phyloP scores from a whole-genome alignment of 2,113 vertebrate genomes.

The Plecturocebus donacophilus region DNA sequence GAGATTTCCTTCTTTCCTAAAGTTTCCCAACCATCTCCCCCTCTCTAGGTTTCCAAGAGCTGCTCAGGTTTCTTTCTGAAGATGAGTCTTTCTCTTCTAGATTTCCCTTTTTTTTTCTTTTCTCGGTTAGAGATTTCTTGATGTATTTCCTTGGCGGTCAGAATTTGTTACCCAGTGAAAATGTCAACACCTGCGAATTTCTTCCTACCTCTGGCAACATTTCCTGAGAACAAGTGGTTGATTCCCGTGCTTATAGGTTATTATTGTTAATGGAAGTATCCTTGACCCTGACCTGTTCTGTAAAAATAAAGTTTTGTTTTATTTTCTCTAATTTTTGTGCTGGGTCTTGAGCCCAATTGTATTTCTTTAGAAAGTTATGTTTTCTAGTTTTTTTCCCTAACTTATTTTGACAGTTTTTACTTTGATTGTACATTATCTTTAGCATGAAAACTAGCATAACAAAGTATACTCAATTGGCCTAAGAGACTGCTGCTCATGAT shows the following conservation, averaged over 20 bases:
- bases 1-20: not conserved
- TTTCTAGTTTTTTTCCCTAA: not conserved
- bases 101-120: constrained; percentile 14
- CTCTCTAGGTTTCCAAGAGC: not conserved
- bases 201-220: not conserved
- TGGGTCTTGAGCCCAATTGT: constrained; percentile 34
- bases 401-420: not conserved
- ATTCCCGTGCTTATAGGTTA: constrained; percentile 59
- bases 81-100: not conserved
- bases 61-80: not conserved
- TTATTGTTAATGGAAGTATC: constrained; percentile 46
- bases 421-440: constrained; percentile 37
- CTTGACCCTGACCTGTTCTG: constrained; percentile 33
- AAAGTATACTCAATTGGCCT: constrained; percentile 44
- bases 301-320: constrained; percentile 64
- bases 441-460: not conserved
- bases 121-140: not conserved
- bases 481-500: not conserved
- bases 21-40: not conserved
- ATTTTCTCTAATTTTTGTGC: constrained; percentile 54
- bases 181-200: constrained; percentile 44
- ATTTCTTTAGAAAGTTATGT: constrained; percentile 47
- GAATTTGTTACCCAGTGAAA: constrained; percentile 42
- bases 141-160: not conserved
- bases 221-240: constrained; percentile 21